Conservation (phyloP, 2,888 invertebrate species). For the Erpobdella octoculata region DNA sequence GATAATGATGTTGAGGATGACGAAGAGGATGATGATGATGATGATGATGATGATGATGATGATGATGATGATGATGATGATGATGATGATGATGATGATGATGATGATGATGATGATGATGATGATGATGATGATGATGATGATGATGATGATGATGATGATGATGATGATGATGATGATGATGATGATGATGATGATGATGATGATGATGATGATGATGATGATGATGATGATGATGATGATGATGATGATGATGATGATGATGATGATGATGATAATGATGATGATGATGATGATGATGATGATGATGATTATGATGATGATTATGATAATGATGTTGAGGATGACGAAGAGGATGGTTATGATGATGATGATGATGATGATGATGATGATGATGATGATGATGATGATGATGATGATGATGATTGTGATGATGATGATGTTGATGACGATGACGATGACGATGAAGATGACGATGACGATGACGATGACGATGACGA, state of each 20-base stretch:
- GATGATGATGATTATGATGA: slow-evolving; percentile 4
- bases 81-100: background rate
- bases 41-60: background rate
- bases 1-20: background rate
- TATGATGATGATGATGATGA: slow-evolving; percentile 8
- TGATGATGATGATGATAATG: slow-evolving; percentile 15
- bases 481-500: slow-evolving; percentile 2
- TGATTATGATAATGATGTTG: background rate
- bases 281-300: slow-evolving; percentile 6
- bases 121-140: slow-evolving; percentile 12
- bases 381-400: slow-evolving; percentile 10
- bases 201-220: slow-evolving; percentile 8
- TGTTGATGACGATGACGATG: background rate
- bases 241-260: slow-evolving; percentile 10
- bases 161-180: background rate
- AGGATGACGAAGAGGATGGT: no score
- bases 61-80: background rate
- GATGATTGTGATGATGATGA: slow-evolving; percentile 10
- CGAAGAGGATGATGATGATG: background rate
- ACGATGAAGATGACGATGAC: background rate
- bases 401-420: slow-evolving; percentile 16
- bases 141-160: background rate
- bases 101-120: slow-evolving; percentile 2
- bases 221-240: slow-evolving; percentile 3
- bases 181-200: slow-evolving; percentile 1